Conservation (phyloP, 2,888 invertebrate genomes). For the Torymus texanus region DNA sequence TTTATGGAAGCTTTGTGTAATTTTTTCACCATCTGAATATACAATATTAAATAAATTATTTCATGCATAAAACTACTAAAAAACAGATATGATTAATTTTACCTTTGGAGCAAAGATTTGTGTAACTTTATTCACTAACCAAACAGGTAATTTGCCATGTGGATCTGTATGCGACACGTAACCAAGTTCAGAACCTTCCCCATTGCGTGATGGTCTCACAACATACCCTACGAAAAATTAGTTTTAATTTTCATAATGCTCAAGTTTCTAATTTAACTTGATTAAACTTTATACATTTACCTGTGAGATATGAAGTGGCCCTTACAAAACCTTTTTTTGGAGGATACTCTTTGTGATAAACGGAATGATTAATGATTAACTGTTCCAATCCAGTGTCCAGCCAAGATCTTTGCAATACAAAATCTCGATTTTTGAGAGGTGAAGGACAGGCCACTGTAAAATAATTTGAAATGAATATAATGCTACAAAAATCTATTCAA, state of each 20-base stretch:
- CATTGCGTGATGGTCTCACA: constrained; percentile 78
- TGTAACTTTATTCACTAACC: constrained; percentile 92
- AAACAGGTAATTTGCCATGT: constrained; percentile 89
- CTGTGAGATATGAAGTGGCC: constrained; percentile 81
- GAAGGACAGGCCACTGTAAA: constrained; percentile 88
- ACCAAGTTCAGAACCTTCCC: constrained; percentile 85
- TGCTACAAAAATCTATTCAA: constrained; percentile 4
- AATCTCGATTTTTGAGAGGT: constrained; percentile 92
- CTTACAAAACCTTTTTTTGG: constrained; percentile 88
- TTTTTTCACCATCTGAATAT: constrained; percentile 82
- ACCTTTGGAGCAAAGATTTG: constrained; percentile 91
- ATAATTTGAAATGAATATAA: constrained; percentile 19
- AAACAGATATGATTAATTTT: constrained; percentile 52
- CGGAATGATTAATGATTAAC: constrained; percentile 92
- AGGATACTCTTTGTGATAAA: constrained; percentile 90
- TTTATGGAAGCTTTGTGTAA: constrained; percentile 88
- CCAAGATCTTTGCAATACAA: constrained; percentile 94
- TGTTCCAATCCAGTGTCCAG: constrained; percentile 90
- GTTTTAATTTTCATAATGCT: constrained; percentile 1
- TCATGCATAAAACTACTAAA: constrained; percentile 32
- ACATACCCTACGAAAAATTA: constrained; percentile 77
- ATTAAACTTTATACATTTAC: constrained; percentile 65
- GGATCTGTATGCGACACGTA: constrained; percentile 95
- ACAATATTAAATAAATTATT: constrained; percentile 34
- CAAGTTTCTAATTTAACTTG: neutral